Base-by-base conservation (phyloP, 1,140 invertebrate species). In the Ceratina australensis region DNA sequence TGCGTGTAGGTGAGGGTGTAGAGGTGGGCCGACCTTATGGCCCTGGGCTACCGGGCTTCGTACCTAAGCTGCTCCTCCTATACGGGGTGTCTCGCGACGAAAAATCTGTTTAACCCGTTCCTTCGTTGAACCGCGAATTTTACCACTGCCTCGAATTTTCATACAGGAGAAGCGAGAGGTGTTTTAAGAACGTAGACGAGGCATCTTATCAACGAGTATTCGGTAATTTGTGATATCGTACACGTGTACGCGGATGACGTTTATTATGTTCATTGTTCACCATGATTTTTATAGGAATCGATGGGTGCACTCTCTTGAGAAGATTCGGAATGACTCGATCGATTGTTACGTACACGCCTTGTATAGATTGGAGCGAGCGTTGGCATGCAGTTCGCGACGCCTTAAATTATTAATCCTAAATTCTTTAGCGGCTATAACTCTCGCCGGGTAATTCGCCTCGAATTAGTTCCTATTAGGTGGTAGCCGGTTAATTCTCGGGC, bases 41-140 rank as follows among this genome's bases (percentile, higher is more conserved):
- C 90, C 90, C 89, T 90, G 89, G 90, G 90, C 90, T 91, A 90
- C 90, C 84, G 90, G 90, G 90, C 89, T 91, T 90, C 88, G 87
- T 88, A 87, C 73, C 87, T 88, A 88, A 87, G 84, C 74, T 84
- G 75, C 61, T 86, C 81, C 82, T 84, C 68, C 67, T 86, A 89
- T 90, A 90, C 86, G 84, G 86, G 89, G 90, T 91, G 89, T 89
- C 88, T 78, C 50, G 50, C 24, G 49, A 64, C 60, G 74, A 78
- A 78, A 79, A 81, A 83, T 66, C 28, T 59, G 10, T 8, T 47
- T 47, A 47, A 47, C 67, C 10, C 3, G 16, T 61, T 26, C 24
- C 33, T 42, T 26, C 20, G 20, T 16, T 4, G 20, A 65, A 54
- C 15, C 16, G 10, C 4, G 33, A 42, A 42, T 42, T 42, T 42